These are phyloP conservation scores for Tuta absoluta DNA, from an alignment of 2,888 invertebrate species.

Conservation along the genomic window DNA sequence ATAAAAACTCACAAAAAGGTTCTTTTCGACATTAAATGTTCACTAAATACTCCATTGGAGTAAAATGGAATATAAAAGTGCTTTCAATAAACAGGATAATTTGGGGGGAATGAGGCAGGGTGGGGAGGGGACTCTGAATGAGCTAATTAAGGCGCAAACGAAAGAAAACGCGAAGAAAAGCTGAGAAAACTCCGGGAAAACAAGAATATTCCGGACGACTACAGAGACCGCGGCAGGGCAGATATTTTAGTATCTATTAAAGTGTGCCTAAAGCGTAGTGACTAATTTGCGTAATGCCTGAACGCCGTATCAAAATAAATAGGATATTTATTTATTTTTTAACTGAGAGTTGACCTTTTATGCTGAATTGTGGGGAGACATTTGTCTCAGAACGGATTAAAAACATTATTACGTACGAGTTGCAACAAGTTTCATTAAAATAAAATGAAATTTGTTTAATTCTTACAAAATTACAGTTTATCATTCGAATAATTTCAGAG, in stretches of 20 bases:
- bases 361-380: too few species aligned
- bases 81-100: constrained; percentile 78
- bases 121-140: constrained; percentile 64
- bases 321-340: too few species aligned
- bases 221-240: constrained; percentile 48
- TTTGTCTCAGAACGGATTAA: too few species aligned
- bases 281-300: neutral
- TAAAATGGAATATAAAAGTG: constrained; percentile 75
- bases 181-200: constrained; percentile 77
- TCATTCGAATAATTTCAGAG: too few species aligned
- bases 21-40: constrained; percentile 53
- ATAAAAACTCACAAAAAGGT: constrained; percentile 28
- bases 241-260: constrained; percentile 42
- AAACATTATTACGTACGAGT: too few species aligned
- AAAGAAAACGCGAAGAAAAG: constrained; percentile 80
- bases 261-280: neutral
- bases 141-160: constrained; percentile 79
- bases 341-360: too few species aligned
- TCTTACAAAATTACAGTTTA: too few species aligned
- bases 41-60: constrained; percentile 65
- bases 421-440: too few species aligned
- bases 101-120: constrained; percentile 49
- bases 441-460: too few species aligned
- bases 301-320: too few species aligned
- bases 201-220: constrained; percentile 71